phyloP scores from a whole-genome alignment of 2,888 invertebrate species.

The Mythimna albipuncta region DNA sequence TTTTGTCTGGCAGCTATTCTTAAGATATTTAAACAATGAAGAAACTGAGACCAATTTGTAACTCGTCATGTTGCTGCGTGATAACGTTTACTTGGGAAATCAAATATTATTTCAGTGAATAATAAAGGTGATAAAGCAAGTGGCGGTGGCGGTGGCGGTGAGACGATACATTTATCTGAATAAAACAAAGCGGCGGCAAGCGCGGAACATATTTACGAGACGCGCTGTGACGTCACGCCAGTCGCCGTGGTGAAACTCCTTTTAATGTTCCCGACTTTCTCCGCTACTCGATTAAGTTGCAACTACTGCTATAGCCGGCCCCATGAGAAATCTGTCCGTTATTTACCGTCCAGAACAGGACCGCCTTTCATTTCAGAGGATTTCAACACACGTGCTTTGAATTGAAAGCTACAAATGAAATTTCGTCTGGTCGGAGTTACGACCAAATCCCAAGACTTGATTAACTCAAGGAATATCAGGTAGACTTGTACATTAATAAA shows the following conservation, averaged over 20 bases:
- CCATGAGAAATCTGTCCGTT: constrained; percentile 70
- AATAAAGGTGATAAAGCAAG: constrained; percentile 67
- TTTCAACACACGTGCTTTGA: constrained; percentile 67
- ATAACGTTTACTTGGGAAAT: constrained; percentile 46
- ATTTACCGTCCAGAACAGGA: constrained; percentile 64
- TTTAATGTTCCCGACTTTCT: constrained; percentile 69
- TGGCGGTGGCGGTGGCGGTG: constrained; percentile 50
- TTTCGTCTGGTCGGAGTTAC: constrained; percentile 46
- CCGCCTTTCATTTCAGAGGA: constrained; percentile 70
- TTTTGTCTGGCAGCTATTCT: constrained; percentile 4
- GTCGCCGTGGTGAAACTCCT: constrained; percentile 62
- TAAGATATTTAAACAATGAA: constrained; percentile 14
- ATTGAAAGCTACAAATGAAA: constrained; percentile 61
- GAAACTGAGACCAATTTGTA: constrained; percentile 16
- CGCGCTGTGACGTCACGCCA: constrained; percentile 51
- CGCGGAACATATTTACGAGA: constrained; percentile 69
- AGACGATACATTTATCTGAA: constrained; percentile 72
- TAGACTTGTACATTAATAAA: constrained; percentile 27
- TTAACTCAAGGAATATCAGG: constrained; percentile 29
- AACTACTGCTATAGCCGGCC: constrained; percentile 63
- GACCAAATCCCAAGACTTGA: constrained; percentile 33
- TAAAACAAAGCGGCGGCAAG: constrained; percentile 66
- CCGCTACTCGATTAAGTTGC: constrained; percentile 68
- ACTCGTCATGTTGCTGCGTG: constrained; percentile 48
- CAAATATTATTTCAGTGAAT: constrained; percentile 69